Evolutionary conservation across 2,888 invertebrate genomes (phyloP).

Genomic region (Lissonota sp.): DNA sequence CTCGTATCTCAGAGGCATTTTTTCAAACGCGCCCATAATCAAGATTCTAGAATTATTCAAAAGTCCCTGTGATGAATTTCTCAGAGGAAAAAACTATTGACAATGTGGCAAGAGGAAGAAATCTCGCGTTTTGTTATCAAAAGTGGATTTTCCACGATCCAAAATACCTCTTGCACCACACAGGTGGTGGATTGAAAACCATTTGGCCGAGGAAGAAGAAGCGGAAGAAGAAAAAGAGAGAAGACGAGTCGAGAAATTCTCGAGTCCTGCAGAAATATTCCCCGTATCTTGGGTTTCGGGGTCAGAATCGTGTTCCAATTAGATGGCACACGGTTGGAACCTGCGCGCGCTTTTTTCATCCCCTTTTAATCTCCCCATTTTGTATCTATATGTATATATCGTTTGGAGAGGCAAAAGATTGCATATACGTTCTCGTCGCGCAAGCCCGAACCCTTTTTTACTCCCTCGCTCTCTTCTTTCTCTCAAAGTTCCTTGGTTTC

Average conservation of each 20-base stretch:
- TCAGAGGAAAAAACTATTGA: not conserved
- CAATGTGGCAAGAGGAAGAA: too few relatives aligned
- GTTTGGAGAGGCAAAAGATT: constrained; percentile 23
- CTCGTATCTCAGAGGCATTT: not conserved
- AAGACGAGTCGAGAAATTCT: constrained; percentile 22
- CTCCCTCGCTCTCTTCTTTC: constrained; percentile 35
- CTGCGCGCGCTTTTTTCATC: constrained; percentile 59
- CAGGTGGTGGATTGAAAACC: not conserved
- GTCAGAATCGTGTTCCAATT: constrained; percentile 83
- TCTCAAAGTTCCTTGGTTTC: constrained; percentile 39
- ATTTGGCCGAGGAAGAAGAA: not conserved
- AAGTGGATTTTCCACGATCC: constrained; percentile 36
- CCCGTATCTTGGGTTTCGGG: constrained; percentile 80
- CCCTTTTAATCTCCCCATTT: constrained; percentile 42
- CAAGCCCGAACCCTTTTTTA: constrained; percentile 1
- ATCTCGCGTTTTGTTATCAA: not conserved
- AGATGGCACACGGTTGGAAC: constrained; percentile 68
- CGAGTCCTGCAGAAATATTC: constrained; percentile 70
- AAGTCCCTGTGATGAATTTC: not conserved
- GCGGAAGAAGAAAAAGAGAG: not conserved
- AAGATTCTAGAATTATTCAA: too few relatives aligned
- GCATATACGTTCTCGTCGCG: constrained; percentile 5
- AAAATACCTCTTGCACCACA: constrained; percentile 23
- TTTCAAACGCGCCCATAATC: too few relatives aligned
- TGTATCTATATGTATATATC: constrained; percentile 43